Evolutionary conservation across 2,888 invertebrate species (phyloP), one percentile per base, ranked within the genome.

Genomic region (Hyles lineata): DNA sequence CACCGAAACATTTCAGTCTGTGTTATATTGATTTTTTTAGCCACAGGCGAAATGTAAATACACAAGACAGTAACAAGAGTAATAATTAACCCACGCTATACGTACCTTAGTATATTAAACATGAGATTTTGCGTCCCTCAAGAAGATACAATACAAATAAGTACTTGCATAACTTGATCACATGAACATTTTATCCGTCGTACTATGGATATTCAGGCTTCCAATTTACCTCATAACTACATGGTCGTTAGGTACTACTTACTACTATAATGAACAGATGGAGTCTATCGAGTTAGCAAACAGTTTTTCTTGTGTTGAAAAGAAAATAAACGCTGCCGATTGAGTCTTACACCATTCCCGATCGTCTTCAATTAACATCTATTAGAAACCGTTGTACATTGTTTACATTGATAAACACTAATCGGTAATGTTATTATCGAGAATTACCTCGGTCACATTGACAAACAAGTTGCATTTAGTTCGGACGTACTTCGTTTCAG

Each of bases 361-460:
- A 9, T n/a, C 1, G 21, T 21, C 35, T 43, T 21, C 63, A 35
- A 63, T 43, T 43, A 63, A 63, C 63, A 15, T 35, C 8, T 3
- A 4, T 35, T 43, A 63, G n/a, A 35, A 17, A n/a, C 17, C 15
- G 32, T 21, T 43, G 21, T 50, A 43, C 21, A 15, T 43, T 43
- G 67, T 50, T 67, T 50, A 67, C 43, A 67, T 5, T 67, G 21
- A 67, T 67, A 50, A 43, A n/a, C 15, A 5, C 23, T 50, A 43
- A 67, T 67, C 23, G 23, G 21, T 17, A 50, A 67, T 11, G 21
- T 15, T 35, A 67, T 67, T 43, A 67, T 9, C 50, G 11, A 67
- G 67, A 67, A 21, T 43, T 5, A 21, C 62, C n/a, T 43, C 50
- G 23, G 67, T 23, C 50, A 50, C 50, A 67, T 67, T 67, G 67